A percentile compares a stretch with the other conserved stretches of the same genome.
Evolutionary conservation across 2,113 vertebrate species (phyloP).

Genomic region (Hypomesus transpacificus): DNA sequence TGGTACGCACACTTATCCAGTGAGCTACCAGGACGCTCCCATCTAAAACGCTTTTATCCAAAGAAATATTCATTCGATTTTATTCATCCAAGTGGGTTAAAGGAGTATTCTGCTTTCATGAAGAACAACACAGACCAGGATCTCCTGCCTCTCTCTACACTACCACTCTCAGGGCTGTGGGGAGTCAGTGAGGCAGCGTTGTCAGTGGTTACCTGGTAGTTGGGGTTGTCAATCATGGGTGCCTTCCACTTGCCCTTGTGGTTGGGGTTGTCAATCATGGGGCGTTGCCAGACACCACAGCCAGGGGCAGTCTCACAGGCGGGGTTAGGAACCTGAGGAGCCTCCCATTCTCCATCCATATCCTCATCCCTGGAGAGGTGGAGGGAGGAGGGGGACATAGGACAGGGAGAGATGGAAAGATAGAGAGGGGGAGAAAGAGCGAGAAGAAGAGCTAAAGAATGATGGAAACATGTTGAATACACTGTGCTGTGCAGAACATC

Average conservation of each 20-base stretch:
- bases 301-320: conserved; percentile 89
- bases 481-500: background rate
- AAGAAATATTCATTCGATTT: too few species aligned
- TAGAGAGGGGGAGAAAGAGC: background rate
- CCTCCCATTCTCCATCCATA: conserved; percentile 99
- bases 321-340: conserved; percentile 91
- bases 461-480: background rate
- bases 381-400: background rate
- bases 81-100: too few species aligned
- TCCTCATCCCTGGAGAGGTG: conserved; percentile 86
- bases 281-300: conserved; percentile 89
- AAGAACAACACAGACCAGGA: too few species aligned
- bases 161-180: too few species aligned
- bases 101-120: too few species aligned
- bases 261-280: conserved; percentile 91
- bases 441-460: background rate
- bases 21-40: too few species aligned
- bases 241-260: conserved; percentile 99
- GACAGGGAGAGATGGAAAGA: background rate
- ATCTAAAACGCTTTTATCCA: too few species aligned
- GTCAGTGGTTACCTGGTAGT: conserved; percentile 83
- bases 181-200: too few species aligned
- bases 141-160: too few species aligned
- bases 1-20: too few species aligned
- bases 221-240: conserved; percentile 96